Percentiles rank a stretch among this genome's conserved stretches.
phyloP scores from a whole-genome alignment of 2,888 invertebrate genomes.

The Tetrapedia diversipes region DNA sequence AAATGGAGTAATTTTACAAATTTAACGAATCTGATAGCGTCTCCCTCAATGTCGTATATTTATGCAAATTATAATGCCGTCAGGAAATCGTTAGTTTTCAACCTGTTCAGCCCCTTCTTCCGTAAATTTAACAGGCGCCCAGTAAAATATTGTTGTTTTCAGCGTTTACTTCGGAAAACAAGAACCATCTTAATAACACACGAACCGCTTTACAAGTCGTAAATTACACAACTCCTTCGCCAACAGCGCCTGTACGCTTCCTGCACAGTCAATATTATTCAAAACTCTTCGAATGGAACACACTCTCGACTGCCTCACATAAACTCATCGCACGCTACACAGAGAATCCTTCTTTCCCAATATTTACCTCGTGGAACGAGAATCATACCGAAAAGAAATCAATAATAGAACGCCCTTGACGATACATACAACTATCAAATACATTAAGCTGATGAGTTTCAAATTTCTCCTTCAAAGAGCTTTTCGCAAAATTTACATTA shows the following conservation, averaged over 20 bases:
- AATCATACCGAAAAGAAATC: not conserved
- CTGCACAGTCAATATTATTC: not conserved
- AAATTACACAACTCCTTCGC: not conserved
- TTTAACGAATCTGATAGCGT: not conserved
- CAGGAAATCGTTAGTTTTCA: not conserved
- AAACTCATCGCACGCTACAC: not conserved
- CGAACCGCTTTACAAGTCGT: not conserved
- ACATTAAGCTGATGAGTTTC: too few relatives aligned
- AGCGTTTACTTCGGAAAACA: not conserved
- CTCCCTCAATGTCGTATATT: not conserved
- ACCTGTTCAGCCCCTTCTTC: not conserved
- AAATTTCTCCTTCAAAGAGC: too few relatives aligned
- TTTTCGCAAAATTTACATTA: too few relatives aligned
- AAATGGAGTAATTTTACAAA: not conserved
- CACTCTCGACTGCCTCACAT: not conserved
- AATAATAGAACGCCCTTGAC: conserved; percentile 4
- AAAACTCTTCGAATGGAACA: not conserved
- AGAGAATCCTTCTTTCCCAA: not conserved
- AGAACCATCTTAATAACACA: not conserved
- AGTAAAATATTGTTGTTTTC: not conserved
- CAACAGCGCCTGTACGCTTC: not conserved
- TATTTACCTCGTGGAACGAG: not conserved
- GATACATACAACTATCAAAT: too few relatives aligned
- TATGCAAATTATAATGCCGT: not conserved
- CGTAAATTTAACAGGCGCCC: not conserved